Evolutionary conservation across 2,888 invertebrate genomes (phyloP), one percentile per base, ranked within the genome.

Genomic region (Mythimna vitellina): DNA sequence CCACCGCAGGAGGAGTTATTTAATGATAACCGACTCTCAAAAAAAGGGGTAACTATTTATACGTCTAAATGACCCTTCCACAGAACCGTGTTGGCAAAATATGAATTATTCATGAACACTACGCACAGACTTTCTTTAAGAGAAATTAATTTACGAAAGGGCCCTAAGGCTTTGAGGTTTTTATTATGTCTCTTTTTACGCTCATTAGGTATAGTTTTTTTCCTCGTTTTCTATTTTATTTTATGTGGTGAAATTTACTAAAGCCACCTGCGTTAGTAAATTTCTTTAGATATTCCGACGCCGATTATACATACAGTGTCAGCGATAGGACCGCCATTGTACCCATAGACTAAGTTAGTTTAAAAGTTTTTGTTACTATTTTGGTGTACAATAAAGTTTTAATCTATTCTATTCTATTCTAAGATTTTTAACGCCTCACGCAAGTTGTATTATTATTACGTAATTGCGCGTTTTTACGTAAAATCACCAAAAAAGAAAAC

Each of bases 61-160:
- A 17, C 10, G 25, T 58, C 38, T 62, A 69, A 69, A 69, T 65
- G 62, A 77, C 54, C 60, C 61, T 53, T 53, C 12, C 12, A 38
- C 32, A 35, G 25, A 49, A n/a, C 61, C n/a, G 57, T 63, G 60
- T 58, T 10, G 38, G 46, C 12, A 38, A 58, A 60, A 69, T 51
- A 76, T 73, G 58, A 67, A 82, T 84, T 81, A 84, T 82, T 82
- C 78, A 81, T 73, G 69, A 53, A n/a, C 65, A 17, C 54, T 71
- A 71, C 63, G 29, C 65, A 10, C 57, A 62, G 70, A 64, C 51
- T 64, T 72, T 53, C 58, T 73, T 73, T 67, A n/a, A 64, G 42
- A 60, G 4, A 71, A 84, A 82, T 76, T 81, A 66, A 81, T 80
- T 72, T 22, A 63, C 46, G 32, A 73, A 81, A 73, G 42, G 0